phyloP scores from a whole-genome alignment of 2,113 vertebrate species.

The Glareola pratincola region DNA sequence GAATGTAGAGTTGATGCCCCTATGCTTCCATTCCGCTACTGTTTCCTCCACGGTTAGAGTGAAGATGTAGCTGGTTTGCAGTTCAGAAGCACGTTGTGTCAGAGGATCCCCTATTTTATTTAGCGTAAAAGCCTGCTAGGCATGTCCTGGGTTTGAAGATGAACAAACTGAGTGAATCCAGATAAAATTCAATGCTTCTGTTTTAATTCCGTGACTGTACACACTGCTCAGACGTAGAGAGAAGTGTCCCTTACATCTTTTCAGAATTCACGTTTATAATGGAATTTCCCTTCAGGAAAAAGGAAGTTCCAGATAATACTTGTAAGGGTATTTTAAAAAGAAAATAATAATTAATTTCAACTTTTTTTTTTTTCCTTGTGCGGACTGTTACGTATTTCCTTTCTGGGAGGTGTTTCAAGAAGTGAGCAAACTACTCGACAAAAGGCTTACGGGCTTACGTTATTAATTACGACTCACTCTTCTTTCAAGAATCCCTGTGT shows the following conservation, averaged over 20 bases:
- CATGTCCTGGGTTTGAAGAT: neutral
- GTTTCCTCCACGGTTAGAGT: neutral
- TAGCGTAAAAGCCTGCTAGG: neutral
- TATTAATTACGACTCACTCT: neutral
- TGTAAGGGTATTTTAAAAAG: neutral
- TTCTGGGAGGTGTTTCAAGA: neutral
- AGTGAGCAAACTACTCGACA: neutral
- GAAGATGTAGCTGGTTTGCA: neutral
- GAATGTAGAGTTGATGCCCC: neutral
- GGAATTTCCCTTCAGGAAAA: neutral
- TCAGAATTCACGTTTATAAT: neutral
- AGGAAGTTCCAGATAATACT: neutral
- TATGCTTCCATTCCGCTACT: neutral
- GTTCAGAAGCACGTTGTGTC: neutral
- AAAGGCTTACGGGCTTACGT: neutral
- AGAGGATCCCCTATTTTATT: neutral
- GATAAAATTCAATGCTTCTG: neutral
- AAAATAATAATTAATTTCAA: neutral
- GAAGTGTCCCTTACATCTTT: neutral
- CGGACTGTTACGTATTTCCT: neutral
- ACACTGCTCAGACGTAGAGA: neutral
- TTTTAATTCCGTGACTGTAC: neutral
- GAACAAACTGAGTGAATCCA: neutral
- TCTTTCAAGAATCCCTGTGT: fast-evolving
- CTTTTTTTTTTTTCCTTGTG: neutral